A percentile compares a stretch with the other conserved stretches of the same genome.
These are phyloP conservation scores for Clarias batrachus DNA, from an alignment of 2,113 vertebrate genomes.

Conservation along the genomic window DNA sequence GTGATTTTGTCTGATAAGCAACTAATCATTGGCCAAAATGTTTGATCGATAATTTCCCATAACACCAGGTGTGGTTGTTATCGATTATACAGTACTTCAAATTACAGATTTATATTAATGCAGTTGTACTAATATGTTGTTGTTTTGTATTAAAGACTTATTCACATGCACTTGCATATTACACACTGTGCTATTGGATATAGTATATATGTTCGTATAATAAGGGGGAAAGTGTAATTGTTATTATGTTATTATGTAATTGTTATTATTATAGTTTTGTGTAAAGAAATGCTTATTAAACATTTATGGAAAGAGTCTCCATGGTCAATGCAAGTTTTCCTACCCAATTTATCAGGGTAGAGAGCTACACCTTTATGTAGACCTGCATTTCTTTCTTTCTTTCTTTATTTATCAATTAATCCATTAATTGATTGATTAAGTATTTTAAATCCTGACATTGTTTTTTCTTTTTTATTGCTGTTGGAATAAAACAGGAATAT, in stretches of 20 bases:
- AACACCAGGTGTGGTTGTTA: not conserved
- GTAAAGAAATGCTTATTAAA: not conserved
- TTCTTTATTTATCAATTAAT: too few species aligned
- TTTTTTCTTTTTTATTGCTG: not conserved
- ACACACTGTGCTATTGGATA: not conserved
- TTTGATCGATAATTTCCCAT: not conserved
- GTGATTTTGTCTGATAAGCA: not conserved
- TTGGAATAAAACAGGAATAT: not conserved
- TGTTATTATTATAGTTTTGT: not conserved
- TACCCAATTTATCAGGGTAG: too few species aligned
- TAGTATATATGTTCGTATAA: not conserved
- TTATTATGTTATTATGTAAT: not conserved
- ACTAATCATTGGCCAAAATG: not conserved
- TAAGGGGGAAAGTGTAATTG: not conserved
- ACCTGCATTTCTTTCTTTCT: too few species aligned
- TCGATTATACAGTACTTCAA: not conserved
- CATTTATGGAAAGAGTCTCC: not conserved
- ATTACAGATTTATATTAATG: not conserved
- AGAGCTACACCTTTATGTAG: too few species aligned
- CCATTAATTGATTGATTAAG: too few species aligned
- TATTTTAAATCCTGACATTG: too few species aligned
- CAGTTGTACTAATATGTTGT: not conserved
- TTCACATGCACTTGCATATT: not conserved
- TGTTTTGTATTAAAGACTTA: not conserved
- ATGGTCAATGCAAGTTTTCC: not conserved